Conservation (phyloP, 2,113 vertebrate species). For the Pteronura brasiliensis region DNA sequence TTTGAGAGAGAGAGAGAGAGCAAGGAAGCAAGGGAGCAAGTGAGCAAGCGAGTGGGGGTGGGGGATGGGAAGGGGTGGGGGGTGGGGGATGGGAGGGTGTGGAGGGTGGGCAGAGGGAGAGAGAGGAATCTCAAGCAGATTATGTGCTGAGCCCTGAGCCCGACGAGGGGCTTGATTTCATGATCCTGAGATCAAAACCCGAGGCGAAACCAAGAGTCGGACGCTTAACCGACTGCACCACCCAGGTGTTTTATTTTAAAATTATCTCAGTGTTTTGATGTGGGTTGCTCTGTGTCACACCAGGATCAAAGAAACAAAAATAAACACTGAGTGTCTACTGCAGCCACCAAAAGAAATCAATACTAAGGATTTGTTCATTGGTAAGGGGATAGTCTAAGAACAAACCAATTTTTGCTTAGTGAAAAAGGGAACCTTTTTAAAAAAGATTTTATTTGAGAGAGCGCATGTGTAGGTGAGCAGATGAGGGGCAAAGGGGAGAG, state of each 20-base stretch:
- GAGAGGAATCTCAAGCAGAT: neutral
- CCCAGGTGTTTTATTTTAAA: neutral
- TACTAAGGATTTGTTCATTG: neutral
- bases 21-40: neutral
- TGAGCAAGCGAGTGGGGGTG: neutral
- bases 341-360: neutral
- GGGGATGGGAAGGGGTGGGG: neutral
- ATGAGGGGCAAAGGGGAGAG: neutral
- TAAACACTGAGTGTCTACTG: neutral
- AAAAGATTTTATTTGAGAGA: neutral
- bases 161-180: neutral
- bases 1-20: neutral
- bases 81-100: neutral
- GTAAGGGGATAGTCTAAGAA: neutral
- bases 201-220: neutral
- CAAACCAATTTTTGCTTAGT: neutral
- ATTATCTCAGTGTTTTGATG: neutral
- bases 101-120: neutral
- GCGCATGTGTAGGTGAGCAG: neutral
- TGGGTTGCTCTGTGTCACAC: slow-evolving; percentile 3
- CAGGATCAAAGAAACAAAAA: neutral
- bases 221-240: neutral
- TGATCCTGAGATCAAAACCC: neutral
- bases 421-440: neutral
- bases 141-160: neutral